phyloP scores from a whole-genome alignment of 2,797 vertebrate species.

The Podargus strigoides region DNA sequence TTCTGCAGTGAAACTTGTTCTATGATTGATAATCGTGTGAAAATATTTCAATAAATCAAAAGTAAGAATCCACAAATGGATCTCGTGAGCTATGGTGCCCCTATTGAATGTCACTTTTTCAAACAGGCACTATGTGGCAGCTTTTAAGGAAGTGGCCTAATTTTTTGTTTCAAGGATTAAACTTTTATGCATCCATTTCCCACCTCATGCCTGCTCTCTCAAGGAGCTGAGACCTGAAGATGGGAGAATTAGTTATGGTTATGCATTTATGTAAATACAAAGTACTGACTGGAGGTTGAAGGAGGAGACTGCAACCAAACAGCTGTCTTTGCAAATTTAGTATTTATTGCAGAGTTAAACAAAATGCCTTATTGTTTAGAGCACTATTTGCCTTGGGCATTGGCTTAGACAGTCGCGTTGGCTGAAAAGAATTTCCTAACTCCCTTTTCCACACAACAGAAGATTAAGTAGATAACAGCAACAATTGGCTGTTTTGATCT shows the following conservation, averaged over 20 bases:
- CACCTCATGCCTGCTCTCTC: neutral
- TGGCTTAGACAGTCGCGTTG: conserved; percentile 29
- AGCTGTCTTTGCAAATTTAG: conserved; percentile 6
- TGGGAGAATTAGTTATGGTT: neutral
- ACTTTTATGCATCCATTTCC: neutral
- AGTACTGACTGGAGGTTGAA: neutral
- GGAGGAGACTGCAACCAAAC: neutral
- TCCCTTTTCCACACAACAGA: conserved; percentile 32
- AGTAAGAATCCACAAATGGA: neutral
- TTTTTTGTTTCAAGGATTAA: neutral
- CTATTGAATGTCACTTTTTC: neutral
- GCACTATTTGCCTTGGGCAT: conserved; percentile 47
- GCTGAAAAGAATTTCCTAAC: conserved; percentile 53
- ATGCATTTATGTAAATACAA: neutral
- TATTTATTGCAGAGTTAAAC: conserved; percentile 34
- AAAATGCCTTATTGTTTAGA: conserved; percentile 50
- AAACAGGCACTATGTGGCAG: neutral
- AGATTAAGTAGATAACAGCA: conserved; percentile 56
- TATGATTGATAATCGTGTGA: neutral
- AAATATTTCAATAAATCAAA: neutral
- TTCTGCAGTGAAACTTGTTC: neutral
- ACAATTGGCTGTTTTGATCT: conserved; percentile 49
- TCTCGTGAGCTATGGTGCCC: neutral
- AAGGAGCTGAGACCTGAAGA: neutral
- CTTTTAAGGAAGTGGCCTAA: neutral